Percentiles rank a stretch among this genome's conserved stretches.
Evolutionary conservation across 2,113 vertebrate genomes (phyloP).

Genomic region (Oncorhynchus gorbuscha): DNA sequence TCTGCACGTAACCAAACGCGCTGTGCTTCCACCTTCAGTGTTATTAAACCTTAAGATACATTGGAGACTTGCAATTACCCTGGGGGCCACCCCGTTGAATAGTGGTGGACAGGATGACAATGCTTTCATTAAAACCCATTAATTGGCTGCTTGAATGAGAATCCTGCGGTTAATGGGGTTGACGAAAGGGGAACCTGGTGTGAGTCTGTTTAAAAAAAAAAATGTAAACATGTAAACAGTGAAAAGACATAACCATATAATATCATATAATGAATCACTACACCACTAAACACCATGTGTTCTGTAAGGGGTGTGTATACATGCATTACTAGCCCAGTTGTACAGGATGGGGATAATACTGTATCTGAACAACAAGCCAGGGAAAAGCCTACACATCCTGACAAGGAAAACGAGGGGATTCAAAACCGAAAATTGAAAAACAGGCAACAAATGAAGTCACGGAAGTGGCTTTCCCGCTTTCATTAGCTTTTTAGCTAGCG

Average conservation of each 20-base stretch:
- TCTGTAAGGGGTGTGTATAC: conserved; percentile 17
- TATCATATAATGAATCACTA: not conserved
- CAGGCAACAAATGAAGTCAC: conserved; percentile 79
- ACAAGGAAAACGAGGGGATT: conserved; percentile 71
- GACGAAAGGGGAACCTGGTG: conserved; percentile 46
- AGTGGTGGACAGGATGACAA: conserved; percentile 64
- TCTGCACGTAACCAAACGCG: conserved; percentile 75
- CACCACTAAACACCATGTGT: not conserved
- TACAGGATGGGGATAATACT: conserved; percentile 28
- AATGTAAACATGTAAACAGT: conserved; percentile 44
- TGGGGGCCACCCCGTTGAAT: conserved; percentile 67
- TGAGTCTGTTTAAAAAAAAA: conserved; percentile 17
- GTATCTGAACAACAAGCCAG: conserved; percentile 20
- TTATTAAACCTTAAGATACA: conserved; percentile 78
- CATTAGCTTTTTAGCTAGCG: conserved; percentile 81
- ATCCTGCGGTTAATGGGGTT: conserved; percentile 34
- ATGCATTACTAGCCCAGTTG: conserved; percentile 22
- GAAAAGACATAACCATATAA: conserved; percentile 5
- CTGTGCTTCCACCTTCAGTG: conserved; percentile 74
- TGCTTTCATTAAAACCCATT: conserved; percentile 73
- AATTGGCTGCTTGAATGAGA: conserved; percentile 67
- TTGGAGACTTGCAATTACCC: conserved; percentile 71
- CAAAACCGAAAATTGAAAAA: conserved; percentile 67
- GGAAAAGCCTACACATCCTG: conserved; percentile 73
- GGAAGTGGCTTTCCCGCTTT: conserved; percentile 84